phyloP scores from a whole-genome alignment of 2,888 invertebrate genomes.

The Phortica magna region DNA sequence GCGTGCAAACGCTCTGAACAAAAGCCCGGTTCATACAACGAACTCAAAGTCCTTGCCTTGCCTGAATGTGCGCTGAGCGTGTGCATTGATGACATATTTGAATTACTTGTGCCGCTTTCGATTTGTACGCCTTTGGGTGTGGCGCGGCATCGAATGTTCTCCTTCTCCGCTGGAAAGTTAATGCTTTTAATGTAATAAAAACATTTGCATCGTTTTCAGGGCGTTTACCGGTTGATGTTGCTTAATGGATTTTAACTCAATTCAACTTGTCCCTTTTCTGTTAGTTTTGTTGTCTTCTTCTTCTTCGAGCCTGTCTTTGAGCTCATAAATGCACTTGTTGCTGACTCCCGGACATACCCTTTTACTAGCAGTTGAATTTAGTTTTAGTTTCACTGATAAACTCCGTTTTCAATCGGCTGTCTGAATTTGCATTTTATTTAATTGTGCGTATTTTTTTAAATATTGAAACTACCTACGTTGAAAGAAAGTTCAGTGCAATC shows the following conservation, averaged over 20 bases:
- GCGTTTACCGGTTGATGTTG: slow-evolving; percentile 48
- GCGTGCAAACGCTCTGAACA: no score
- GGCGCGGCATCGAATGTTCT: slow-evolving; percentile 42
- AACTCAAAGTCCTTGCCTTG: slow-evolving; percentile 39
- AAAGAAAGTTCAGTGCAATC: no score
- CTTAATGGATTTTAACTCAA: slow-evolving; percentile 31
- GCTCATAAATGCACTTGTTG: slow-evolving; percentile 59
- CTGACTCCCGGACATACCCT: slow-evolving; percentile 32
- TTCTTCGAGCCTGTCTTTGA: no score
- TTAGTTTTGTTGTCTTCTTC: no score
- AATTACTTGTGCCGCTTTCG: slow-evolving; percentile 35
- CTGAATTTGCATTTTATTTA: background rate
- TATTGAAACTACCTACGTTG: no score
- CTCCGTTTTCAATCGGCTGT: background rate
- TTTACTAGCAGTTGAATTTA: background rate
- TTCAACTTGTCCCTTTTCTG: background rate
- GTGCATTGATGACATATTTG: slow-evolving; percentile 70
- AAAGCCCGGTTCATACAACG: background rate
- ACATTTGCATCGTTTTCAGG: slow-evolving; percentile 65
- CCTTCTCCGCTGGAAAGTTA: slow-evolving; percentile 59
- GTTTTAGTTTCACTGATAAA: slow-evolving; percentile 6
- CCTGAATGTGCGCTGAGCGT: slow-evolving; percentile 9
- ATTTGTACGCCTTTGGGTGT: slow-evolving; percentile 34
- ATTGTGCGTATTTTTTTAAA: no score
- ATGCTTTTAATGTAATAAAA: slow-evolving; percentile 73